These are phyloP conservation scores for Melinopterus prodromus DNA, from an alignment of 2,888 invertebrate genomes.

Conservation along the genomic window DNA sequence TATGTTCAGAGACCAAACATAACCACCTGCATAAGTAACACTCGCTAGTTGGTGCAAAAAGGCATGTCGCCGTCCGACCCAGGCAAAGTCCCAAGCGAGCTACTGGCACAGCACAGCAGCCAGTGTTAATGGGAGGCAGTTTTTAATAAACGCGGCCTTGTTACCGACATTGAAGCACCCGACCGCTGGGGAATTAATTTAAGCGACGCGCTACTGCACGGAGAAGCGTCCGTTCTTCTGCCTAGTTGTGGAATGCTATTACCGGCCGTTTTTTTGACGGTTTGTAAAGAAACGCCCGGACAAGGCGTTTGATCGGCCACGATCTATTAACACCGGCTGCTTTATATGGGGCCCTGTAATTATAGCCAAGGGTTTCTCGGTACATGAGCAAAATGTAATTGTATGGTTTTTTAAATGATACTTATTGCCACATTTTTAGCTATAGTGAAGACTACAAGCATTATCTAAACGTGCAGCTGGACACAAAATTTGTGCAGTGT, in stretches of 20 bases:
- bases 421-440: too few relatives aligned
- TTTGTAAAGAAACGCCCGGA: background rate
- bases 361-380: background rate
- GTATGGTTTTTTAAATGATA: too few relatives aligned
- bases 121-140: background rate
- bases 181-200: background rate
- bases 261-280: background rate
- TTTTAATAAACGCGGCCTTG: background rate
- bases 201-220: background rate
- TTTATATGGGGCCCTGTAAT: background rate
- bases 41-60: background rate
- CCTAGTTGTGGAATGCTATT: background rate
- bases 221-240: background rate
- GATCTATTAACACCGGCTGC: background rate
- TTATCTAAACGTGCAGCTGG: too few relatives aligned
- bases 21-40: background rate
- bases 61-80: background rate
- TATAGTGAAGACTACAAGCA: too few relatives aligned
- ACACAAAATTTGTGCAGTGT: too few relatives aligned
- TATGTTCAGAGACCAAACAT: background rate
- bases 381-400: too few relatives aligned
- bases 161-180: conserved; percentile 4
- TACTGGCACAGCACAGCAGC: background rate
- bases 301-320: background rate
- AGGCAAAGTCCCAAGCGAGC: background rate